Percentiles rank a stretch among this genome's conserved stretches.
Conservation (phyloP, 2,888 invertebrate genomes). For the Acronicta psi region DNA sequence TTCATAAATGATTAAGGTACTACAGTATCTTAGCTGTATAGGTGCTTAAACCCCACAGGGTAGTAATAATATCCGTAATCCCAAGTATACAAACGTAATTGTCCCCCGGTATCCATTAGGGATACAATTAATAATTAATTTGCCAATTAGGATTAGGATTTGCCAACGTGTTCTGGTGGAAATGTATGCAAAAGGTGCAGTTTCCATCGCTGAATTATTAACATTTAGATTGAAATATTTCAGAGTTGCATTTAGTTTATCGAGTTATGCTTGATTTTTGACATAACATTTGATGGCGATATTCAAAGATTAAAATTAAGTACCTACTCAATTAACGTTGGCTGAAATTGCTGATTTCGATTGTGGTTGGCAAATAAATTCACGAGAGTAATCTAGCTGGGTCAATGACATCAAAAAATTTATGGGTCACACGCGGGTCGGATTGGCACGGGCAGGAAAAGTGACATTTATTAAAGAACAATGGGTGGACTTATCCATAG, state of each 20-base stretch:
- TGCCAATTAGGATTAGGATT: constrained; percentile 34
- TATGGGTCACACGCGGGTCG: no score
- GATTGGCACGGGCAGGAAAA: no score
- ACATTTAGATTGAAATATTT: constrained; percentile 9
- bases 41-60: constrained; percentile 6
- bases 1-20: neutral
- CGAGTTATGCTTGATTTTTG: neutral
- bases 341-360: no score
- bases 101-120: constrained; percentile 12
- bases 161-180: neutral
- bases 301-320: neutral
- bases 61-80: constrained; percentile 7
- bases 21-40: constrained; percentile 4
- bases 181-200: constrained; percentile 26
- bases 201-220: constrained; percentile 7
- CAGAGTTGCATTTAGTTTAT: neutral
- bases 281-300: neutral
- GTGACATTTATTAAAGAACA: no score
- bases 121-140: constrained; percentile 34
- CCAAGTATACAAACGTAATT: constrained; percentile 29
- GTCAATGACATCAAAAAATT: no score
- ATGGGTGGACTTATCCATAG: no score
- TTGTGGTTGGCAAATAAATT: no score
- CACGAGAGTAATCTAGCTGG: no score
- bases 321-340: no score